A percentile compares a stretch with the other conserved stretches of the same genome.
Evolutionary conservation across 1,140 invertebrate genomes (phyloP).

Genomic region (Drosophila parabipectinata): DNA sequence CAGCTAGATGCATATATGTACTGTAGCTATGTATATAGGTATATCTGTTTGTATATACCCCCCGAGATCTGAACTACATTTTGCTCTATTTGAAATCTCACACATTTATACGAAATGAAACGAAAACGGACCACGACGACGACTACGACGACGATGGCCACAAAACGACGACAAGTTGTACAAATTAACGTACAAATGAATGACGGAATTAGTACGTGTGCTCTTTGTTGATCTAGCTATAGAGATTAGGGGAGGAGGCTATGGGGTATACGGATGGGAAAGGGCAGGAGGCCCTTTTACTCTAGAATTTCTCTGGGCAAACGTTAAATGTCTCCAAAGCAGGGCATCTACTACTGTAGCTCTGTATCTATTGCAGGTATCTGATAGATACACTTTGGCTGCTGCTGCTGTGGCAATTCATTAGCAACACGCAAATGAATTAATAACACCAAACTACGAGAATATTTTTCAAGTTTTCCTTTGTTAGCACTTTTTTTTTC

Average conservation of each 20-base stretch:
- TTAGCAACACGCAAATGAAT: conserved; percentile 73
- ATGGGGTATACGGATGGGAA: background rate
- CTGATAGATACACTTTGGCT: conserved; percentile 6
- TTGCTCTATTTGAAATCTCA: conserved; percentile 78
- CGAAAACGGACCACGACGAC: conserved; percentile 33
- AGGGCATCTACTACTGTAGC: background rate
- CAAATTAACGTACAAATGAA: conserved; percentile 82
- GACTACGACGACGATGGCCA: conserved; percentile 29
- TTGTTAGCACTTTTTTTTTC: conserved; percentile 49
- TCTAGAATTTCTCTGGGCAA: background rate
- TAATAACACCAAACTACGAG: conserved; percentile 79
- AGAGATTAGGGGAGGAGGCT: conserved; percentile 13
- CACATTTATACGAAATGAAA: conserved; percentile 69
- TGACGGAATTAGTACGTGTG: conserved; percentile 77
- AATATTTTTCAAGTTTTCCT: conserved; percentile 52
- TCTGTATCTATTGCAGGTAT: background rate
- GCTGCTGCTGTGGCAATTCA: conserved; percentile 52
- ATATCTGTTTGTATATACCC: conserved; percentile 26
- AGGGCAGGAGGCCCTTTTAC: conserved; percentile 7
- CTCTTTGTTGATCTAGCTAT: conserved; percentile 45
- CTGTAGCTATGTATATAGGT: conserved; percentile 1
- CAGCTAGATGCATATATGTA: conserved; percentile 30
- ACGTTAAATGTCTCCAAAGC: conserved; percentile 22
- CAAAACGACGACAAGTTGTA: conserved; percentile 61
- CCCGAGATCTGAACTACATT: conserved; percentile 73